A percentile compares a stretch with the other conserved stretches of the same genome.
Evolutionary conservation across 2,113 vertebrate species (phyloP).

Genomic region (Peromyscus maniculatus): DNA sequence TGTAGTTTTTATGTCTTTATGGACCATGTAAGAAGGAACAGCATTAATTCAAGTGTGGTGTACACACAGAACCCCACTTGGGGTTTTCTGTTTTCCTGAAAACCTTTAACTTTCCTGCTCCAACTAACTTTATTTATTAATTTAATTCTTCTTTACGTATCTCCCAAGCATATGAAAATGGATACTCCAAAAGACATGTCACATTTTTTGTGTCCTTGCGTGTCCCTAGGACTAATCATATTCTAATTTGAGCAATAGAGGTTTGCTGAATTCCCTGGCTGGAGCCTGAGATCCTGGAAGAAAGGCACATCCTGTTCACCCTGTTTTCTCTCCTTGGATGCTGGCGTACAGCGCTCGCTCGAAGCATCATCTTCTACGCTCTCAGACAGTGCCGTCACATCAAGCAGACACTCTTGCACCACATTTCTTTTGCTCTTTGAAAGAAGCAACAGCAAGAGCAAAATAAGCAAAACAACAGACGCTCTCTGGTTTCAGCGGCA

Average conservation of each 20-base stretch:
- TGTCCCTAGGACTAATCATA: not conserved
- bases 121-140: not conserved
- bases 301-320: not conserved
- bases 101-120: not conserved
- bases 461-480: not conserved
- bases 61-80: not conserved
- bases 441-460: not conserved
- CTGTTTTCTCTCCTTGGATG: not conserved
- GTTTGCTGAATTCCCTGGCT: not conserved
- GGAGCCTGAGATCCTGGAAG: not conserved
- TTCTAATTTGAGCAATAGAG: slow-evolving; percentile 19
- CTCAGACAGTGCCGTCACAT: not conserved
- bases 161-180: not conserved
- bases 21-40: not conserved
- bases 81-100: not conserved
- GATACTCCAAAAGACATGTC: not conserved
- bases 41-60: not conserved
- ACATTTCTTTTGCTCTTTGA: slow-evolving; percentile 29
- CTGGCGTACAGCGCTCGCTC: not conserved
- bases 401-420: not conserved
- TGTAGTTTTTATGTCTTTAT: not conserved
- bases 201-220: slow-evolving; percentile 26
- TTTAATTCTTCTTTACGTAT: slow-evolving; percentile 17
- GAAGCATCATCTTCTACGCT: not conserved
- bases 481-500: not conserved